Evolutionary conservation across 2,888 invertebrate genomes (phyloP), one percentile per base, ranked within the genome.

Genomic region (Patella pellucida): DNA sequence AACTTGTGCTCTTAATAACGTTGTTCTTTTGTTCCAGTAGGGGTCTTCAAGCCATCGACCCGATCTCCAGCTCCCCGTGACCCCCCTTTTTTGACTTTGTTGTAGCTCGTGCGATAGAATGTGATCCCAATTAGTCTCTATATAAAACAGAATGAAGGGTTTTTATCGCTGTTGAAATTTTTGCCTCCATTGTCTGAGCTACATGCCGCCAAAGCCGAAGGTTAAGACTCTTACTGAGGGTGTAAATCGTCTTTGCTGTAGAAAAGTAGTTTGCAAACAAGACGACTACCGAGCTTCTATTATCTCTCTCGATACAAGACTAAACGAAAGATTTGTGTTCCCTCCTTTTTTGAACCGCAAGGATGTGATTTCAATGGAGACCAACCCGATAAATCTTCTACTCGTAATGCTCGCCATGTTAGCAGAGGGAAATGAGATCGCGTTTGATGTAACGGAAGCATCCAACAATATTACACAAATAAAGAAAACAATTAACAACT

Each of bases 211-310:
- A 62, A 62, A 62, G 62, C 62, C 23, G 23, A 23, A 62, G 62
- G 62, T 62, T 62, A 62, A 62, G 19, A 62, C 62, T 62, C 62
- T 62, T 62, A 23, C 19, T 62, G 23, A 41, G 62, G 62, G 62
- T 62, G 62, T 72, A 76, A 72, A 76, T 72, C 75, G 72, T 56
- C 62, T 62, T 62, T 62, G 23, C 51, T 51, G 15, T 52, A 14
- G 69, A 54, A 76, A 72, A 76, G 76, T 76, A 72, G 76, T 76
- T 76, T 76, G 76, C 69, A 77, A 77, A 77, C 74, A 74, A 69
- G 72, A 74, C 51, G 56, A 71, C 74, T 11, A 27, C 54, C 72
- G 54, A 50, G 71, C 54, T 27, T 54, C 74, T 71, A 72, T 74
- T 74, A 68, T 62, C 23, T 23, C 23, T 11, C 23, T 23, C 12